phyloP scores from a whole-genome alignment of 2,797 vertebrate genomes.

The Neopelma chrysocephalum region DNA sequence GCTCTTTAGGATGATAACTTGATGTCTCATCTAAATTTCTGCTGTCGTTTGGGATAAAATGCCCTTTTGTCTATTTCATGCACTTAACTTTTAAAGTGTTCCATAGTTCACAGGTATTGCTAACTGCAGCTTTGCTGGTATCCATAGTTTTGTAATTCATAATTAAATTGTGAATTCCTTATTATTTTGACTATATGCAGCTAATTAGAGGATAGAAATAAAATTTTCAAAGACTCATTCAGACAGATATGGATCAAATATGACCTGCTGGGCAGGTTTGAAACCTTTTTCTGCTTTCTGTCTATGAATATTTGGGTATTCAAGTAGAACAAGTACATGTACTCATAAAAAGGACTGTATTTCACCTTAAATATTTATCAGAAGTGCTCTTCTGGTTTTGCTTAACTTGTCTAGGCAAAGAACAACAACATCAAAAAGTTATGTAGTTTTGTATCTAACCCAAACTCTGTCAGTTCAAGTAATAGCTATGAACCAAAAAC shows the following conservation, averaged over 20 bases:
- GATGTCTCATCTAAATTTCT: conserved; percentile 33
- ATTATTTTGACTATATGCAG: not conserved
- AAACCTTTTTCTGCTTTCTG: not conserved
- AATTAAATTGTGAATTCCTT: not conserved
- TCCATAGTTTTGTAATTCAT: not conserved
- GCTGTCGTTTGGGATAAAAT: conserved; percentile 29
- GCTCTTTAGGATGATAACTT: conserved; percentile 16
- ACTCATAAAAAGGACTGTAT: not conserved
- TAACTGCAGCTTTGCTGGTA: not conserved
- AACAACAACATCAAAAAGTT: not conserved
- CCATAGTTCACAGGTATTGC: not conserved
- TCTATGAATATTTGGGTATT: not conserved
- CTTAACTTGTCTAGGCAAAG: not conserved
- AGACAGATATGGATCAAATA: not conserved
- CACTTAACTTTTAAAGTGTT: not conserved
- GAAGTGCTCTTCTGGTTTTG: not conserved
- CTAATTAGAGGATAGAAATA: not conserved
- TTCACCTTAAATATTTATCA: not conserved
- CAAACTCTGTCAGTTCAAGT: not conserved
- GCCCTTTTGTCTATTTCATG: not conserved
- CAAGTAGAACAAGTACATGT: not conserved
- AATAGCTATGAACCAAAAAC: not conserved
- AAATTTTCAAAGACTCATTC: not conserved
- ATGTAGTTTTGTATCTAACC: not conserved
- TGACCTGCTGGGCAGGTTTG: not conserved